Conservation (phyloP, 1,140 invertebrate species). For the Brachionus paranguensis region DNA sequence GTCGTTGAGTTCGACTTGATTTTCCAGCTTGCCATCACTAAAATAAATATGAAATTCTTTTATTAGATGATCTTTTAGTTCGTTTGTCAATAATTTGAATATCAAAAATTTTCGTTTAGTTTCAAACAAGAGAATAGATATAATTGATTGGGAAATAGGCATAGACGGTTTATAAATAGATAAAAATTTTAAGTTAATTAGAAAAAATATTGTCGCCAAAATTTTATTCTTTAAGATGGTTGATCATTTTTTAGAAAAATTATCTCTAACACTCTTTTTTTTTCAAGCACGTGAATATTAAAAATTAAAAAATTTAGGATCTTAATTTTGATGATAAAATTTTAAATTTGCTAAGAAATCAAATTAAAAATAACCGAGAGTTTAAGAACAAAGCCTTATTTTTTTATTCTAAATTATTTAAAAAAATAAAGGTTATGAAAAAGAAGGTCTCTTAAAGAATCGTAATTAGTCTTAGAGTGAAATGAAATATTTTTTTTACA, state of each 20-base stretch:
- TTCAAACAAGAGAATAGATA: neutral
- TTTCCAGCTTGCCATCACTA: neutral
- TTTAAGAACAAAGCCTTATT: neutral
- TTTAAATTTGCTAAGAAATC: no score
- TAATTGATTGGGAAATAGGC: neutral
- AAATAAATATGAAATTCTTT: constrained; percentile 16
- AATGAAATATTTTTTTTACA: no score
- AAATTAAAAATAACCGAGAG: no score
- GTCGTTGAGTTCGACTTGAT: neutral
- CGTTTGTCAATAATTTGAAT: neutral
- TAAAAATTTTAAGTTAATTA: neutral
- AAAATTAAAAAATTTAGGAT: neutral
- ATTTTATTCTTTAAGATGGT: neutral
- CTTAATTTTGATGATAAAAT: neutral
- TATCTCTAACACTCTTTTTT: neutral
- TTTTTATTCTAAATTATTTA: neutral
- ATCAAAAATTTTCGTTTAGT: constrained; percentile 11
- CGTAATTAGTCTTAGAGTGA: no score
- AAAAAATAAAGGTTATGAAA: neutral
- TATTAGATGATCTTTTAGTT: neutral
- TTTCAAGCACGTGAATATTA: neutral
- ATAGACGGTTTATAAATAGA: neutral
- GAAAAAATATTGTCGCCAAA: neutral
- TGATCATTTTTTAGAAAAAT: neutral
- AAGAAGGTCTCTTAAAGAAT: no score